A percentile compares a stretch with the other conserved stretches of the same genome.
These are phyloP conservation scores for Neopelma chrysocephalum DNA, from an alignment of 2,797 vertebrate genomes.

Conservation along the genomic window DNA sequence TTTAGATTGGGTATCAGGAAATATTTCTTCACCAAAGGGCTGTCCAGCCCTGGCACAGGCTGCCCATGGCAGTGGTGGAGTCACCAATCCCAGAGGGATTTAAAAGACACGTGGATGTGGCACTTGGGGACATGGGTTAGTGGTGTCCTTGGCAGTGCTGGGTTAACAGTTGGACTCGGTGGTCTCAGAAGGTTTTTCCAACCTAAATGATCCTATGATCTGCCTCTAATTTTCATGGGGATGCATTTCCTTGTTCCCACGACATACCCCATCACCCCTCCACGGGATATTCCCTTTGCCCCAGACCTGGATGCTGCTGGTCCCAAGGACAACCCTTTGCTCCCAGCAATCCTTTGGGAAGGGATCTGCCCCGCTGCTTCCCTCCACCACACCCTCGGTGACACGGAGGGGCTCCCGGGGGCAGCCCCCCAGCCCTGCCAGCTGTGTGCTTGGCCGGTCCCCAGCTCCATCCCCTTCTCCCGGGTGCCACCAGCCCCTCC, in stretches of 20 bases:
- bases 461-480: not conserved
- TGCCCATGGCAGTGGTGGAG: not conserved
- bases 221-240: not conserved
- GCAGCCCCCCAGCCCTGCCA: not conserved
- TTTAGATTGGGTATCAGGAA: not conserved
- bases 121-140: not conserved
- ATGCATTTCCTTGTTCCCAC: not conserved
- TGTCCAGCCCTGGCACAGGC: not conserved
- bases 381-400: not conserved
- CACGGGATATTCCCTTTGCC: fast-evolving
- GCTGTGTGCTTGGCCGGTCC: not conserved
- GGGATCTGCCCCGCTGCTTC: not conserved
- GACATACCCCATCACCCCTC: fast-evolving
- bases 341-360: not conserved
- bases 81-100: not conserved
- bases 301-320: not conserved
- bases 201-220: no score
- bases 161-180: no score
- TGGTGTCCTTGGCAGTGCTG: not conserved
- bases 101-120: not conserved
- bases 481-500: not conserved
- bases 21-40: not conserved
- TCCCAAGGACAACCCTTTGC: not conserved
- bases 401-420: not conserved
- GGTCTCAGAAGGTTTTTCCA: not conserved